Conservation (phyloP, 2,888 invertebrate genomes). For the Cataglyphis cursor region DNA sequence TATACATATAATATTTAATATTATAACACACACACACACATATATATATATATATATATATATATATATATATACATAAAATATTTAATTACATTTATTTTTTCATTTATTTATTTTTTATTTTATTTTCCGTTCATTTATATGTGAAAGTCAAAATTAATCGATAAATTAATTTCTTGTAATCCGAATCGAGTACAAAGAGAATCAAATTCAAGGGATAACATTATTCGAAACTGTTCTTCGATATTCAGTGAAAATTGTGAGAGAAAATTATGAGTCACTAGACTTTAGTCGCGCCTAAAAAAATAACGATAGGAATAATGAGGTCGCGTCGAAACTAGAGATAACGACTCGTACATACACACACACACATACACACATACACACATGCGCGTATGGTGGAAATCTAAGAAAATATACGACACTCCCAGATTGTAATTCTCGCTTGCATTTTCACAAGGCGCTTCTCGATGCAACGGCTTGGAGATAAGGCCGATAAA, state of each 20-base stretch:
- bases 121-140: not conserved
- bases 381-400: slow-evolving; percentile 4
- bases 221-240: not conserved
- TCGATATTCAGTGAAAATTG: not conserved
- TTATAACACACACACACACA: not conserved
- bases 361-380: not conserved
- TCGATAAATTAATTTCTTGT: not conserved
- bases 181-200: not conserved
- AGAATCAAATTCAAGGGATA: not conserved
- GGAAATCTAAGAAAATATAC: slow-evolving; percentile 58
- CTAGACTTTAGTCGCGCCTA: slow-evolving; percentile 13
- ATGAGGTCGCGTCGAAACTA: slow-evolving; percentile 56
- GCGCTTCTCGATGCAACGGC: slow-evolving; percentile 57
- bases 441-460: slow-evolving; percentile 63
- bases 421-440: slow-evolving; percentile 58
- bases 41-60: not conserved
- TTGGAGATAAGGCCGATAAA: slow-evolving; percentile 65
- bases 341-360: slow-evolving; percentile 47
- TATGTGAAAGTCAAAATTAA: not conserved
- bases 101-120: not conserved
- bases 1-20: not conserved
- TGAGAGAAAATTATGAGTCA: not conserved
- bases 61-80: not conserved
- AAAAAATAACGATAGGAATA: slow-evolving; percentile 50
- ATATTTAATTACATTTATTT: not conserved